Base-by-base conservation (phyloP, 2,113 vertebrate species). In the Cariama cristata region DNA sequence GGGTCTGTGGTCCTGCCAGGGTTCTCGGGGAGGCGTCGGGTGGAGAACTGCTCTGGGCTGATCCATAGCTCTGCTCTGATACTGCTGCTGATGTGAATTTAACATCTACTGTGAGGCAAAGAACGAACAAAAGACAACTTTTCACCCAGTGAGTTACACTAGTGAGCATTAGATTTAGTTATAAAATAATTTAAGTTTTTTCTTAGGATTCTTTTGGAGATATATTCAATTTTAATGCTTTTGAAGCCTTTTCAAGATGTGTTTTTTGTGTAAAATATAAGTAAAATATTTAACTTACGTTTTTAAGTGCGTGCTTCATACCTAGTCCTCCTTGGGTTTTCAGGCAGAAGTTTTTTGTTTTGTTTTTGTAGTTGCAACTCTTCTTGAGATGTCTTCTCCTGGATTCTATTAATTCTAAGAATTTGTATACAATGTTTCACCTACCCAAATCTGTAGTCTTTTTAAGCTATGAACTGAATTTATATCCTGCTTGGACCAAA, bases 21-120 rank as follows among this genome's bases (percentile, higher is more conserved):
- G 11, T n/a, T 50, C 27, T 27, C 58, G 64, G 80, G n/a, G 33
- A 16, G 35, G 33, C 0, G 0, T 28, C 32, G 4, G 74, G 1
- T 4, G 12, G 16, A 49, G 20, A 45, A n/a, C 60, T 66, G 56
- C 74, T 69, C 47, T 7, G 32, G 17, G 52, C 56, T 60, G 62
- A 4, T 11, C 24, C 49, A 2, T 8, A 26, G 8, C 56, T 53
- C 64, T 79, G 33, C 52, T 60, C 76, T 17, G 35, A 6, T 33
- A 2, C 4, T 15, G 72, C 72, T 35, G 18, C 56, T 40, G 5
- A 1, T 53, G 44, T 0, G 4, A 68, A 35, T 66, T 71, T 49
- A 14, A 35, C 14, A 11, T 45, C 79, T 45, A 1, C 23, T 42
- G 0, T 23, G 47, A 55, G 69, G 30, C 2, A 3, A 63, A 67